Evolutionary conservation across 2,888 invertebrate genomes (phyloP), one percentile per base, ranked within the genome.

Genomic region (Strigamia transsilvanica): DNA sequence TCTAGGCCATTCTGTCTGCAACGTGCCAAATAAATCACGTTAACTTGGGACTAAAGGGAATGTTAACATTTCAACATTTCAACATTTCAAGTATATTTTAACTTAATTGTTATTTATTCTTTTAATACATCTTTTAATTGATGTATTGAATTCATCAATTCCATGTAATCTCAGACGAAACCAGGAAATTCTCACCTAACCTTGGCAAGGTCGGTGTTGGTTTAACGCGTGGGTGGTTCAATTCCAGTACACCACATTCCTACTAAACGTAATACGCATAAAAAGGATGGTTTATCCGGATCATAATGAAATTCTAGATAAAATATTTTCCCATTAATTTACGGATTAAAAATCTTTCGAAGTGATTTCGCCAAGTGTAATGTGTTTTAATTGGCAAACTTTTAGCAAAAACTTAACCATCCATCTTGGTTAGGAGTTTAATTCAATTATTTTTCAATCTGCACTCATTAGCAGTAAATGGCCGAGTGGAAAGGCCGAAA

Each of bases 361-460:
- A 51, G 10, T 13, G 51, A 18, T 51, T 15, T 18, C 7, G 13
- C 15, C 15, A 51, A 3, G 5, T 10, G 15, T 38, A 38, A 38
- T 38, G 38, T 38, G 56, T 56, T 56, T 56, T 56, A 73, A 73
- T 73, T 73, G 12, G 27, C 32, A 12, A 73, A 32, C 73, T 32
- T 21, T 23, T 66, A n/a, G 9, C 13, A 23, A 23, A 23, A 73
- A 15, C 10, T 5, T 2, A 12, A 27, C 15, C 12, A 23, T 73
- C 73, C 27, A 23, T 73, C 32, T 73, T 73, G 6, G 73, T 66
- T 66, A 66, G 32, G 32, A 15, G 18, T 56, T 56, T 73, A 27
- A 73, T 73, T 73, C 23, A 27, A 32, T 73, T 73, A 73, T 27
- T 73, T 73, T 73, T 32, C 73, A 73, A 73, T 73, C 73, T 73